These are phyloP conservation scores for Epicampocera succincta DNA, from an alignment of 2,888 invertebrate species.

Conservation along the genomic window DNA sequence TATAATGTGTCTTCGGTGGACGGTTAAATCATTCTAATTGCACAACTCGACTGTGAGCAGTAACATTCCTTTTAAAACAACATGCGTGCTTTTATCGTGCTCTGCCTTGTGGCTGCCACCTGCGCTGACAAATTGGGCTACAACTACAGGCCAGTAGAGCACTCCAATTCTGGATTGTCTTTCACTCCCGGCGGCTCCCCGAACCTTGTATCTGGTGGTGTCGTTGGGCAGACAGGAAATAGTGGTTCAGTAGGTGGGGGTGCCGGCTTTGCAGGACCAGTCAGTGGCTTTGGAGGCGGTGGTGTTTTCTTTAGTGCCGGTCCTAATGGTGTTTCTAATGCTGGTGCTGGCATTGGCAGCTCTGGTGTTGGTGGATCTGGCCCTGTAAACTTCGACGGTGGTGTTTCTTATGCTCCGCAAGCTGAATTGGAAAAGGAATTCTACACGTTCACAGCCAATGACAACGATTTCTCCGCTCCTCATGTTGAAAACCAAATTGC, in stretches of 20 bases:
- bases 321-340: conserved; percentile 13
- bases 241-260: no score
- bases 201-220: conserved; percentile 27
- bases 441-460: conserved; percentile 76
- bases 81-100: conserved; percentile 74
- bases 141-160: conserved; percentile 75
- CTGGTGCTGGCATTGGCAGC: conserved; percentile 68
- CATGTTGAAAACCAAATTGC: conserved; percentile 71
- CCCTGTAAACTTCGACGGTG: conserved; percentile 6
- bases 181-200: conserved; percentile 18
- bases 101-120: conserved; percentile 75
- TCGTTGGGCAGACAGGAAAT: conserved; percentile 59
- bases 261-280: not conserved
- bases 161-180: conserved; percentile 66
- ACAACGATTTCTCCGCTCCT: conserved; percentile 74
- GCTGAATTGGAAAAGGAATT: conserved; percentile 76
- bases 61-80: not conserved
- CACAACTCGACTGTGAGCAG: conserved; percentile 1
- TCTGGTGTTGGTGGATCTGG: conserved; percentile 66
- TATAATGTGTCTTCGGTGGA: conserved; percentile 35
- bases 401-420: conserved; percentile 50
- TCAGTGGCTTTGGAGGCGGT: conserved; percentile 1
- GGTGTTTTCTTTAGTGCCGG: no score
- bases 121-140: conserved; percentile 76
- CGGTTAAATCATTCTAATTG: conserved; percentile 39